Evolutionary conservation across 2,888 invertebrate genomes (phyloP), one percentile per base, ranked within the genome.

Genomic region (Agrochola circellaris): DNA sequence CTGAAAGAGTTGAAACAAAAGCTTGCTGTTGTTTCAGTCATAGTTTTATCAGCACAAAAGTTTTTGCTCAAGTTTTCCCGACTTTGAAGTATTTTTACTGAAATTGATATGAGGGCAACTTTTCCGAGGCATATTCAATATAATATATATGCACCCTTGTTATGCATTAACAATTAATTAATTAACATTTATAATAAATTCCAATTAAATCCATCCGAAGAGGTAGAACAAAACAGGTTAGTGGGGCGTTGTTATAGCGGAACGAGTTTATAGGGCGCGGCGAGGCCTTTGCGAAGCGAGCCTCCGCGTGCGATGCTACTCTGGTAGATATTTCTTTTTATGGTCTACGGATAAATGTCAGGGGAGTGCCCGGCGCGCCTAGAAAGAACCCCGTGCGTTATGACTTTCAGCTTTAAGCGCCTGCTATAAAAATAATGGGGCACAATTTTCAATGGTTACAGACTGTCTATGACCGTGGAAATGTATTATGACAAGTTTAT

Each of bases 301-400:
- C 95, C 94, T 93, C 92, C 90, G 87, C 91, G 85, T 84, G 90
- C 91, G 88, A 94, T 96, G 95, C 89, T 94, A 89, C 93, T 95
- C 96, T 95, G 93, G 95, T 96, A 94, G 93, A 94, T 94, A 95
- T 95, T 95, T 96, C 95, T 96, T 96, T 96, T 96, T 96, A 96
- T 95, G 96, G 95, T 94, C 94, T 94, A 92, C 93, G 95, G 94
- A 93, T 94, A 96, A 96, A 96, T 96, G 96, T 93, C 96, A 95
- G 93, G 95, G 95, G 96, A 93, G 96, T 94, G 96, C 93, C 91
- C 90, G 93, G 89, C 94, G 94, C 94, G 92, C 94, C 93, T 93
- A 86, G 86, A 91, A 91, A 85, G 87, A 91, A 91, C 92, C 86
- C 90, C 87, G 89, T 90, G 90, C 92, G 91, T 93, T 93, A 93